These are phyloP conservation scores for Leucophenga maculata DNA, from an alignment of 2,888 invertebrate species.

Conservation along the genomic window DNA sequence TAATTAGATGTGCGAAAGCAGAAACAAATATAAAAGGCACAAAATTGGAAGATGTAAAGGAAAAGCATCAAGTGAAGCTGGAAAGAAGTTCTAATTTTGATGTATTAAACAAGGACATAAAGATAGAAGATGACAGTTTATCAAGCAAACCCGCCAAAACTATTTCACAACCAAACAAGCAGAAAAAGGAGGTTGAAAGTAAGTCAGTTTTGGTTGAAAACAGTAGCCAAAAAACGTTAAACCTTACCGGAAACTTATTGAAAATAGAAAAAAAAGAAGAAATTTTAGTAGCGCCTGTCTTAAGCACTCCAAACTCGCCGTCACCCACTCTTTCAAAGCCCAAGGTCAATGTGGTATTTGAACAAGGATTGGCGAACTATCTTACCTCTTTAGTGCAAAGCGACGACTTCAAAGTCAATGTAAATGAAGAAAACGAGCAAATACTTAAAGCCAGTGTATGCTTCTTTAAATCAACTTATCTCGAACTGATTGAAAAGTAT, in stretches of 20 bases:
- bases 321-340: slow-evolving; percentile 32
- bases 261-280: not conserved
- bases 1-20: slow-evolving; percentile 24
- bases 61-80: not conserved
- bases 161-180: not conserved
- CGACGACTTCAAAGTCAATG: slow-evolving; percentile 57
- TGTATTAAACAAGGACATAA: too few species aligned
- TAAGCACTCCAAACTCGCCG: not conserved
- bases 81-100: too few species aligned
- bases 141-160: too few species aligned
- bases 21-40: not conserved
- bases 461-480: slow-evolving; percentile 74
- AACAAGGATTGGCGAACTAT: slow-evolving; percentile 58
- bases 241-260: too few species aligned
- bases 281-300: too few species aligned
- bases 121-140: too few species aligned
- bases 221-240: too few species aligned
- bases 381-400: slow-evolving; percentile 61
- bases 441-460: slow-evolving; percentile 52
- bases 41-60: not conserved
- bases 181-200: not conserved
- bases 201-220: too few species aligned
- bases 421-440: slow-evolving; percentile 48
- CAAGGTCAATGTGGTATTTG: slow-evolving; percentile 62
- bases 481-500: slow-evolving; percentile 78